Evolutionary conservation across 2,797 vertebrate species (phyloP).

Genomic region (Channallabes apus): DNA sequence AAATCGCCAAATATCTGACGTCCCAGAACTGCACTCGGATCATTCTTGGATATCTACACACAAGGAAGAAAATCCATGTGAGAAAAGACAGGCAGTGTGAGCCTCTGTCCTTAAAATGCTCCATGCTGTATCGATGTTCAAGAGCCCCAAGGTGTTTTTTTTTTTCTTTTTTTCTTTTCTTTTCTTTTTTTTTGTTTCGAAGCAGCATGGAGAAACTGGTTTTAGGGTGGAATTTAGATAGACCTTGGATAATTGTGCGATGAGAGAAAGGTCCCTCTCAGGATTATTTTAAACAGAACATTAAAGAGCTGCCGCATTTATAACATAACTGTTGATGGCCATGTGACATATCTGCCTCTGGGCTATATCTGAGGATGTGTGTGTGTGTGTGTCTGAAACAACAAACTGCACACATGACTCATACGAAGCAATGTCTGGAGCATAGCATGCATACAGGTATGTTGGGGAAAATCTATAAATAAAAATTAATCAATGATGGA

Average conservation of each 20-base stretch:
- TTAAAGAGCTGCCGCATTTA: slow-evolving; percentile 7
- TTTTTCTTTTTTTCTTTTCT: background rate
- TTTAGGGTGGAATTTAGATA: background rate
- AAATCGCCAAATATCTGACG: background rate
- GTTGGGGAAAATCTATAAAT: too few species aligned
- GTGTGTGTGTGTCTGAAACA: background rate
- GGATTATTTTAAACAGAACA: slow-evolving; percentile 9
- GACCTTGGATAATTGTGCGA: background rate
- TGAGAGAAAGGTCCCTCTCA: background rate
- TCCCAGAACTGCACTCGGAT: background rate
- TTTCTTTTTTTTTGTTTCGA: too few species aligned
- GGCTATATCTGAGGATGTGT: background rate
- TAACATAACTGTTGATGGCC: background rate
- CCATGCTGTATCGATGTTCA: slow-evolving; percentile 9
- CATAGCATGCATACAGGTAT: background rate
- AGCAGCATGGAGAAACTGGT: background rate
- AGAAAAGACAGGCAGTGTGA: background rate
- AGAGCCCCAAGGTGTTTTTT: slow-evolving; percentile 16
- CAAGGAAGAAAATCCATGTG: background rate
- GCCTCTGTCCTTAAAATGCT: slow-evolving; percentile 11
- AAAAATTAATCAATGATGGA: too few species aligned
- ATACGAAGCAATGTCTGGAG: background rate
- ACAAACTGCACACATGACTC: background rate
- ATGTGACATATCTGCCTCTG: background rate
- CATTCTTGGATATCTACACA: background rate